Evolutionary conservation across 1,140 invertebrate species (phyloP).

Genomic region (Tetramorium parvispinum): DNA sequence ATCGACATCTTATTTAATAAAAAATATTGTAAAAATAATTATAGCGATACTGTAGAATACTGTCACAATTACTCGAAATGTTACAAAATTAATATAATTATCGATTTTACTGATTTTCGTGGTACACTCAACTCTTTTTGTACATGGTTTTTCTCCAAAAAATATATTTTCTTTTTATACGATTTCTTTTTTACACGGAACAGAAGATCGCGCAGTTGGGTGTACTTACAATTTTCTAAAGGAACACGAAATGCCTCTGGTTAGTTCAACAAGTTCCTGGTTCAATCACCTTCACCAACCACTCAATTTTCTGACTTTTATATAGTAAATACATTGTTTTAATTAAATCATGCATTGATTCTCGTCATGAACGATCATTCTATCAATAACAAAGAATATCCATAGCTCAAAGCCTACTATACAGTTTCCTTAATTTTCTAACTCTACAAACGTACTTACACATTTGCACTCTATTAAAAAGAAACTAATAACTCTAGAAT

Average conservation of each 20-base stretch:
- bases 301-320: not conserved
- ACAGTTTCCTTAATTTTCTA: not conserved
- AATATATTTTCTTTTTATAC: too few species aligned
- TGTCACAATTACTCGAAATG: not conserved
- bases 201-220: too few species aligned
- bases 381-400: not conserved
- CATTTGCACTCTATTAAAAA: not conserved
- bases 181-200: too few species aligned
- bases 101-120: not conserved
- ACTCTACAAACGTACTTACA: slow-evolving; percentile 5
- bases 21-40: slow-evolving; percentile 9
- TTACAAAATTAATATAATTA: not conserved
- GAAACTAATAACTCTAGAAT: slow-evolving; percentile 15
- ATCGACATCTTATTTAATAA: not conserved
- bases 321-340: not conserved
- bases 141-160: too few species aligned
- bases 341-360: slow-evolving; percentile 15
- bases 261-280: not conserved
- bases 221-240: not conserved
- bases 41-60: not conserved
- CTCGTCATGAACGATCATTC: not conserved
- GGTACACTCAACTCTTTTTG: not conserved
- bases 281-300: slow-evolving; percentile 6
- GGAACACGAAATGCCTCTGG: not conserved
- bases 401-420: not conserved